Conservation (phyloP, 2,888 invertebrate genomes). For the Labia minor region DNA sequence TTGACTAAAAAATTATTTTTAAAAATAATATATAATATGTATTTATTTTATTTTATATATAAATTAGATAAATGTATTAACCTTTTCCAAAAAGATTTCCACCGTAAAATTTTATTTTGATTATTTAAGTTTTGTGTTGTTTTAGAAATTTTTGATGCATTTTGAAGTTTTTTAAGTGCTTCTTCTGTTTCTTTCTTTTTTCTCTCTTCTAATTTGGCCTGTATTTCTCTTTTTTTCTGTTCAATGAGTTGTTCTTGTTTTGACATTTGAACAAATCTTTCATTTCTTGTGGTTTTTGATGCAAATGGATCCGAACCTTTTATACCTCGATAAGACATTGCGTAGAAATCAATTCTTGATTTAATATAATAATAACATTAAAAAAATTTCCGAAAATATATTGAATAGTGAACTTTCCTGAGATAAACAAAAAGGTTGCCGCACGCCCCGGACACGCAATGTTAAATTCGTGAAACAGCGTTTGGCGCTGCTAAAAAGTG, state of each 20-base stretch:
- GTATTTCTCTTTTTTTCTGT: conserved; percentile 79
- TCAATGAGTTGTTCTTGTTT: conserved; percentile 88
- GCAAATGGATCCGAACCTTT: conserved; percentile 27
- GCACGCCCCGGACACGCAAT: too few relatives aligned
- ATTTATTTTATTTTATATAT: too few relatives aligned
- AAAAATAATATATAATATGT: too few relatives aligned
- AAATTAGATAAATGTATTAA: conserved; percentile 24
- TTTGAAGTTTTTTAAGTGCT: conserved; percentile 34
- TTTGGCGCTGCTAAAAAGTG: too few relatives aligned
- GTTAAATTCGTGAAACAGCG: too few relatives aligned
- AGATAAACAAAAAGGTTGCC: too few relatives aligned
- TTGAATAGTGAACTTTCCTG: too few relatives aligned
- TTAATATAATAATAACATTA: too few relatives aligned
- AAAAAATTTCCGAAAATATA: too few relatives aligned
- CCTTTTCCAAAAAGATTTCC: conserved; percentile 27
- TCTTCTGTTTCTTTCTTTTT: conserved; percentile 49
- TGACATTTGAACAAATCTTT: conserved; percentile 76
- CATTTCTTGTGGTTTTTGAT: conserved; percentile 40
- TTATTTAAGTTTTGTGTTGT: conserved; percentile 20
- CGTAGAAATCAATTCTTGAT: too few relatives aligned
- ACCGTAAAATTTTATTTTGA: conserved; percentile 19
- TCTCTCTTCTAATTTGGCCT: conserved; percentile 61
- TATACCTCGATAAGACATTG: conserved; percentile 27
- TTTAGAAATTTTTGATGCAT: conserved; percentile 25
- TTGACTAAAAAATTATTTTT: conserved; percentile 14